Conservation (phyloP, 1,140 invertebrate species). For the Uloborus diversus region DNA sequence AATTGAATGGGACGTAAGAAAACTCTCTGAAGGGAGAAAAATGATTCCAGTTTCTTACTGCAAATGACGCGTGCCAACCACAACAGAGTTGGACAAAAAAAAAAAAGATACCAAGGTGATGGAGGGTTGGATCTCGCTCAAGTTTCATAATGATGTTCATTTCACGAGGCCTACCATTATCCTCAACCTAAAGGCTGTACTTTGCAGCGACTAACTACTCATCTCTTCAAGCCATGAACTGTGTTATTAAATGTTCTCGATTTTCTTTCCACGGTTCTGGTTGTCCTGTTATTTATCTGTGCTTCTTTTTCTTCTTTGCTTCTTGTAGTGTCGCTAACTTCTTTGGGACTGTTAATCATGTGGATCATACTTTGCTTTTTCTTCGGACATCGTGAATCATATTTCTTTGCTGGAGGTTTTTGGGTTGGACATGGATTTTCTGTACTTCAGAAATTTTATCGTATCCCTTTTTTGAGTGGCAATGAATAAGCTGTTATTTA, state of each 20-base stretch:
- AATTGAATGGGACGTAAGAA: no score
- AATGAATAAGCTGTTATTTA: no score
- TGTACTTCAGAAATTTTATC: no score
- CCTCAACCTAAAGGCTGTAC: slow-evolving; percentile 23
- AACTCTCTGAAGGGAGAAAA: no score
- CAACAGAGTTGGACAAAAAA: neutral
- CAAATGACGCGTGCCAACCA: no score
- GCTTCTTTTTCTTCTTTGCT: slow-evolving; percentile 6
- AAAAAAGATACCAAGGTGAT: neutral
- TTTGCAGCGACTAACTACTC: slow-evolving; percentile 9
- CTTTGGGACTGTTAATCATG: slow-evolving; percentile 23
- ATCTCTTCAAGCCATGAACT: neutral
- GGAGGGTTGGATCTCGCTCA: slow-evolving; percentile 16
- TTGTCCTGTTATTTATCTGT: neutral
- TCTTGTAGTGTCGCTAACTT: slow-evolving; percentile 13
- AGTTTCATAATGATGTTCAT: slow-evolving; percentile 14
- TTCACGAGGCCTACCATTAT: slow-evolving; percentile 29
- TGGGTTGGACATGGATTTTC: no score
- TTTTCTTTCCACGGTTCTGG: neutral
- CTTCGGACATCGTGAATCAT: neutral
- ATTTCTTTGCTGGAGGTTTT: no score
- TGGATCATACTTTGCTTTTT: neutral
- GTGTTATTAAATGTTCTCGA: slow-evolving; percentile 15
- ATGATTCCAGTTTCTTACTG: no score
- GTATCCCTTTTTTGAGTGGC: no score